Evolutionary conservation across 2,888 invertebrate genomes (phyloP), one percentile per base, ranked within the genome.

Genomic region (Drosophila ochracea): DNA sequence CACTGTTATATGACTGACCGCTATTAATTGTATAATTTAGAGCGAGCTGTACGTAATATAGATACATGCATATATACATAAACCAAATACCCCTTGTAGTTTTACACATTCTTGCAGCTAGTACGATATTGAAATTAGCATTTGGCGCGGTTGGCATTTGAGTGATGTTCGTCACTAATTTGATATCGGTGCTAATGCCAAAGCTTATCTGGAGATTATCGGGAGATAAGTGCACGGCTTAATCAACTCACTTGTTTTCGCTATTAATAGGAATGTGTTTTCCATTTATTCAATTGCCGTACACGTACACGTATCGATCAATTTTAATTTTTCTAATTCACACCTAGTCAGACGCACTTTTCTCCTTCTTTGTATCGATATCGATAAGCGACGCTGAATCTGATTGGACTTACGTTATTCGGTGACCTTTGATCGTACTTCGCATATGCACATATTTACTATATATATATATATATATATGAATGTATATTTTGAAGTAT

Each of bases 401-500:
- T 30, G 30, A 52, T 30, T 30, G 10, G 21, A 13, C 13, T 30
- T 28, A 16, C 3, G 28, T 1, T 7, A 30, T 57, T 11, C 13
- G 37, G 4, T 5, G 9, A 1, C 21, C 5, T 33, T 37, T 13
- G 5, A 25, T 4, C 9, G 39, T 19, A 47, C 31, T 35, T 49
- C 9, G 7, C 2, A 21, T 19, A 19, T 25, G 6, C 7, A 9
- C 3, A 28, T 10, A 6, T 4, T 43, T 28, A 47, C 16, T 47
- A 16, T 9, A 39, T 19, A 21, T 43, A 21, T 43, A 10, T 33
- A 4, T 16, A 41, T 43, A 21, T 43, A 10, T 33, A 4, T 16
- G n/a, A 4, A n/a, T 43, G 2, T 43, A n/a, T 43, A 25, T 47
- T 50, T 68, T 19, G 10, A 61, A 41, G 67, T 73, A 66, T 80